Evolutionary conservation across 2,113 vertebrate species (phyloP).

Genomic region (Fulica atra): DNA sequence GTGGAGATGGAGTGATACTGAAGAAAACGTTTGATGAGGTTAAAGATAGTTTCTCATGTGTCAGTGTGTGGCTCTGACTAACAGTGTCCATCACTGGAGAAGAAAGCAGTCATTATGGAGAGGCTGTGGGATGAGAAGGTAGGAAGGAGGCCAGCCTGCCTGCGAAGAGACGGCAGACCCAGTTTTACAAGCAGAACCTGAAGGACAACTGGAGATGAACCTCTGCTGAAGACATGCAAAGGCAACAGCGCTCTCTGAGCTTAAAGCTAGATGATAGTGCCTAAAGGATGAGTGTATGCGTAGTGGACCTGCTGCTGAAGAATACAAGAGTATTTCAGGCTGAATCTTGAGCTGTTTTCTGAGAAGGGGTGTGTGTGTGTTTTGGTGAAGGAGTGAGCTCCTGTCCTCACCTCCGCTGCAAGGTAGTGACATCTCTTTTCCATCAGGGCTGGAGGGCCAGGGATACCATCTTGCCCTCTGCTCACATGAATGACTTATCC

Average conservation of each 20-base stretch:
- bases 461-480: neutral
- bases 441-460: neutral
- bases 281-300: neutral
- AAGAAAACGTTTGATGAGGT: neutral
- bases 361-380: rapidly evolving
- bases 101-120: neutral
- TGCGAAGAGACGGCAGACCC: neutral
- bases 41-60: neutral
- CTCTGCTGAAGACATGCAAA: slow-evolving; percentile 22
- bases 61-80: slow-evolving; percentile 11
- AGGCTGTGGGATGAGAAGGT: slow-evolving; percentile 6
- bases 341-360: neutral
- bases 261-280: neutral
- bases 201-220: neutral
- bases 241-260: neutral
- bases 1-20: neutral
- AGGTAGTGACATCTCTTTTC: neutral
- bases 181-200: slow-evolving; percentile 62
- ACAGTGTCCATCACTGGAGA: neutral
- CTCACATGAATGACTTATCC: neutral
- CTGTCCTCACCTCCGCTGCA: neutral
- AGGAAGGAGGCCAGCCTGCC: neutral
- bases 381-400: neutral
- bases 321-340: neutral
- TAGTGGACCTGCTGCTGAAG: neutral